phyloP scores from a whole-genome alignment of 2,888 invertebrate genomes.

The Euplexia lucipara region DNA sequence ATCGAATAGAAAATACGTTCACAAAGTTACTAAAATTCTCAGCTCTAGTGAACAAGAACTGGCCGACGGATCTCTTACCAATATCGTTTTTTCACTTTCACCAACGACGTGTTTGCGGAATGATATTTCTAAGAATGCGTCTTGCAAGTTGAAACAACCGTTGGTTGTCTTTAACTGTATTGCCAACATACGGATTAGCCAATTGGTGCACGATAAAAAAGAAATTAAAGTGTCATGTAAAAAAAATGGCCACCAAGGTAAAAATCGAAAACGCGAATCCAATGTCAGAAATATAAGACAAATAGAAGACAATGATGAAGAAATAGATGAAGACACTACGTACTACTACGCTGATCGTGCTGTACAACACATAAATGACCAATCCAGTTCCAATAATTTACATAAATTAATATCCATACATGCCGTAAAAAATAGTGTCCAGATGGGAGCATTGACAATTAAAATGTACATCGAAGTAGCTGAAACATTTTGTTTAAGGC shows the following conservation, averaged over 20 bases:
- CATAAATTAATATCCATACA: slow-evolving; percentile 80
- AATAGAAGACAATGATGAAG: slow-evolving; percentile 70
- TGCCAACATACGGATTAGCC: slow-evolving; percentile 39
- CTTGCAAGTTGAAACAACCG: slow-evolving; percentile 64
- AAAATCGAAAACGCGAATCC: slow-evolving; percentile 41
- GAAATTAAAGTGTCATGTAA: slow-evolving; percentile 54
- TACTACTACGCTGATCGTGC: slow-evolving; percentile 80
- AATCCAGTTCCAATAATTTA: slow-evolving; percentile 74
- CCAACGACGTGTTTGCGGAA: slow-evolving; percentile 67
- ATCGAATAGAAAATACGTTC: slow-evolving; percentile 72
- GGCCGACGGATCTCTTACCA: slow-evolving; percentile 87
- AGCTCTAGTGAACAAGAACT: slow-evolving; percentile 84
- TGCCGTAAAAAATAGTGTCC: slow-evolving; percentile 70
- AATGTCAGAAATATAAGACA: slow-evolving; percentile 68
- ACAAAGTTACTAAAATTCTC: slow-evolving; percentile 76
- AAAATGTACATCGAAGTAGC: slow-evolving; percentile 83
- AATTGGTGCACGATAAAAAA: slow-evolving; percentile 30
- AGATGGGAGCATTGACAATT: slow-evolving; percentile 75
- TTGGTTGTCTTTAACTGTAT: slow-evolving; percentile 62
- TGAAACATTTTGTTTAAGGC: slow-evolving; percentile 78
- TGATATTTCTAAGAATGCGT: slow-evolving; percentile 40
- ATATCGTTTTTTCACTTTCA: slow-evolving; percentile 68
- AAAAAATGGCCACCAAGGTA: slow-evolving; percentile 25
- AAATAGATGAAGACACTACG: slow-evolving; percentile 78
- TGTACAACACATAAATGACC: slow-evolving; percentile 74